A percentile compares a stretch with the other conserved stretches of the same genome.
Evolutionary conservation across 2,888 invertebrate species (phyloP).

Genomic region (Stenodera caucasica): DNA sequence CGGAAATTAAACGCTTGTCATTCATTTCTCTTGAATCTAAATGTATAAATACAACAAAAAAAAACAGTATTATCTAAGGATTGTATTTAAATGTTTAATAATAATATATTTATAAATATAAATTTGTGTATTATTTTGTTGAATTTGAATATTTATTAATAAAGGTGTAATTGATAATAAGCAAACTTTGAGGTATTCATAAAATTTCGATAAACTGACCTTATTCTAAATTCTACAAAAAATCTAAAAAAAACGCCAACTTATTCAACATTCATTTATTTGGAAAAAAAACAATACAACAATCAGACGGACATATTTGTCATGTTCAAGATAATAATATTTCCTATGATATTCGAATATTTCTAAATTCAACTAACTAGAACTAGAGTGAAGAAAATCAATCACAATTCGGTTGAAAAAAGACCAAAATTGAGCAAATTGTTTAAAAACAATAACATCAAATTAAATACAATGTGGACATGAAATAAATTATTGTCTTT

Average conservation of each 20-base stretch:
- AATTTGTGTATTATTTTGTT: conserved; percentile 21
- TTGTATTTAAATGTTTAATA: conserved; percentile 27
- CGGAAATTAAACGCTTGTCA: conserved; percentile 23
- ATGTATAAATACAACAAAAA: conserved; percentile 18
- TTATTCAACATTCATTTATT: conserved; percentile 17
- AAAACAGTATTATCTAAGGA: conserved; percentile 22
- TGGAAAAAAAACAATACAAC: conserved; percentile 19
- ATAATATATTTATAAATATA: conserved; percentile 29
- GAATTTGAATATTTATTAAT: conserved; percentile 15
- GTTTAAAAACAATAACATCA: background rate
- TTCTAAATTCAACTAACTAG: too few relatives aligned
- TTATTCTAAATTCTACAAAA: conserved; percentile 13
- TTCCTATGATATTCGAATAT: too few relatives aligned
- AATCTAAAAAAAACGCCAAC: background rate
- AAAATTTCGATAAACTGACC: conserved; percentile 23
- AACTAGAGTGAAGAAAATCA: too few relatives aligned
- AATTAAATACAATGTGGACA: background rate
- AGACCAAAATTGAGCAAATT: background rate
- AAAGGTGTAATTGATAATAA: conserved; percentile 19
- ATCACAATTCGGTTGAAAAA: too few relatives aligned
- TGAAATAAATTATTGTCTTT: background rate
- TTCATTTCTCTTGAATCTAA: conserved; percentile 8
- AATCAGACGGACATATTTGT: conserved; percentile 16
- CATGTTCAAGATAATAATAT: conserved; percentile 10
- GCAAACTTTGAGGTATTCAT: conserved; percentile 15